A percentile compares a stretch with the other conserved stretches of the same genome.
These are phyloP conservation scores for Pseudochromis fuscus DNA, from an alignment of 2,797 vertebrate genomes.

Conservation along the genomic window DNA sequence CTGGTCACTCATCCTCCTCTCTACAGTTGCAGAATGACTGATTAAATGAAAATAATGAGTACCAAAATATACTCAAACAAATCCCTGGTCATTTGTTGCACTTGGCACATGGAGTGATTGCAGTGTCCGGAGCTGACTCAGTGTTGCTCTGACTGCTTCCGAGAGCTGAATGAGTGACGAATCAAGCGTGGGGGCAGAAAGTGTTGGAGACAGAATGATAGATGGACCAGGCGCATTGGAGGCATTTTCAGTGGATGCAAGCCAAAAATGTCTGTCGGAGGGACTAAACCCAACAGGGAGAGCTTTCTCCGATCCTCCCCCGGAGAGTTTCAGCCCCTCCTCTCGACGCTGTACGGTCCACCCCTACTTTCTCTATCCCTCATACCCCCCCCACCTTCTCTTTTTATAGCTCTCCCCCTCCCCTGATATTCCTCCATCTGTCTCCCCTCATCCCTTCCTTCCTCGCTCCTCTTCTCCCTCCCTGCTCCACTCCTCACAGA, in stretches of 20 bases:
- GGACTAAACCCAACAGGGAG: constrained; percentile 63
- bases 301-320: constrained; percentile 63
- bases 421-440: constrained; percentile 64
- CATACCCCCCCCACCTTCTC: constrained; percentile 38
- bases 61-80: constrained; percentile 42
- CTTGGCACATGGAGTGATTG: constrained; percentile 47
- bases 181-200: constrained; percentile 20
- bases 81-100: constrained; percentile 54
- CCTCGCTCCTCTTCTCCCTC: constrained; percentile 32
- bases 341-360: constrained; percentile 11
- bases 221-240: constrained; percentile 63
- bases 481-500: constrained; percentile 55
- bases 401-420: constrained; percentile 67
- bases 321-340: constrained; percentile 40
- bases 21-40: constrained; percentile 11
- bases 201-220: constrained; percentile 73
- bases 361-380: constrained; percentile 33
- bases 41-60: constrained; percentile 14
- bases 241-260: constrained; percentile 64
- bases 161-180: constrained; percentile 63
- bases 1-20: background rate
- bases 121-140: constrained; percentile 45
- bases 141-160: constrained; percentile 57
- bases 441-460: constrained; percentile 59
- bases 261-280: constrained; percentile 65